These are phyloP conservation scores for Acronicta leporina DNA, from an alignment of 2,888 invertebrate genomes.

Conservation along the genomic window DNA sequence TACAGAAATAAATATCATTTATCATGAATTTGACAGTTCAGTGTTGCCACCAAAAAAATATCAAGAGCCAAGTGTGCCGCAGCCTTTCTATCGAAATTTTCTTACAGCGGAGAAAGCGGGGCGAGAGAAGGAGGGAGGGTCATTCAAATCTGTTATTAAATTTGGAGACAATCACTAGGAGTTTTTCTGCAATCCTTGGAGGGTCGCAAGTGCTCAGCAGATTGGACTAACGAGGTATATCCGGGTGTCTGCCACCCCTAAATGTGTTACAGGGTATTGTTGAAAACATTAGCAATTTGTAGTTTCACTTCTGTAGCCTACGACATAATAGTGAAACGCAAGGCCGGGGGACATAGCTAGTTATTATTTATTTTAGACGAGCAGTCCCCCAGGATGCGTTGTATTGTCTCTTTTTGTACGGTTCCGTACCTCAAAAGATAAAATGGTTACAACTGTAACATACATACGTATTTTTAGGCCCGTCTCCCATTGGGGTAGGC, in stretches of 20 bases:
- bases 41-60: not conserved
- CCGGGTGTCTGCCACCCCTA: conserved; percentile 14
- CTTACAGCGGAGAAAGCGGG: conserved; percentile 34
- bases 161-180: conserved; percentile 76
- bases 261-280: conserved; percentile 18
- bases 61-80: conserved; percentile 24
- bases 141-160: conserved; percentile 83
- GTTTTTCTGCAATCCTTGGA: conserved; percentile 54
- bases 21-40: not conserved
- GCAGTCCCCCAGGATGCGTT: too few species aligned
- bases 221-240: conserved; percentile 54
- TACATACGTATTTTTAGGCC: too few species aligned
- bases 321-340: too few species aligned
- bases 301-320: conserved; percentile 4
- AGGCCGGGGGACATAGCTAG: too few species aligned
- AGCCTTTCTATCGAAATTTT: conserved; percentile 36
- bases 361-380: too few species aligned
- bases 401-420: too few species aligned
- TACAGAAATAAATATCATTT: too few species aligned
- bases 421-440: too few species aligned
- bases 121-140: conserved; percentile 54
- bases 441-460: too few species aligned
- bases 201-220: conserved; percentile 53
- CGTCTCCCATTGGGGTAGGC: too few species aligned
- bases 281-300: conserved; percentile 19